phyloP scores from a whole-genome alignment of 2,113 vertebrate species.

The Archocentrus centrarchus region DNA sequence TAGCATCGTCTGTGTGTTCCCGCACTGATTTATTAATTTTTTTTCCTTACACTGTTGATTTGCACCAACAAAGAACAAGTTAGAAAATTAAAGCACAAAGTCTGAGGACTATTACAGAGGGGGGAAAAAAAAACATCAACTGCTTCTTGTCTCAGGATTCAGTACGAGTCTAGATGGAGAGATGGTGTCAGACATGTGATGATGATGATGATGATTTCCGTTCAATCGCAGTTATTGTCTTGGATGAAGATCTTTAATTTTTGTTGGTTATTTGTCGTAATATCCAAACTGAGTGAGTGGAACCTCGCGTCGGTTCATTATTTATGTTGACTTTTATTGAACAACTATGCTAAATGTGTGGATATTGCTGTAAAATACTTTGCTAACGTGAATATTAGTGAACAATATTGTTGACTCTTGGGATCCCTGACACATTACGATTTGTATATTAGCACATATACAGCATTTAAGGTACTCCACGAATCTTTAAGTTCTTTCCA shows the following conservation, averaged over 20 bases:
- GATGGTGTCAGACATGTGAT: conserved; percentile 50
- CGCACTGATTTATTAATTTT: conserved; percentile 84
- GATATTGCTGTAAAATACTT: conserved; percentile 85
- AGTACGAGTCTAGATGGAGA: conserved; percentile 74
- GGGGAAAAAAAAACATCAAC: conserved; percentile 85
- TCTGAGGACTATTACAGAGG: conserved; percentile 86
- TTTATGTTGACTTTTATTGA: conserved; percentile 71
- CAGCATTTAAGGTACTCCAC: conserved; percentile 78
- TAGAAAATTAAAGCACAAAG: conserved; percentile 93
- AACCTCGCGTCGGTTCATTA: conserved; percentile 57
- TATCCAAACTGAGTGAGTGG: conserved; percentile 65
- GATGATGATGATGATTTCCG: conserved; percentile 45
- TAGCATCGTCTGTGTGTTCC: conserved; percentile 89
- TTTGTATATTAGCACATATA: conserved; percentile 82
- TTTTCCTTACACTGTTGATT: conserved; percentile 83
- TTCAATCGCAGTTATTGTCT: conserved; percentile 25
- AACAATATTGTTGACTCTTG: conserved; percentile 81
- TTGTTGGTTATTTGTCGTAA: conserved; percentile 39
- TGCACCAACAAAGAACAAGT: conserved; percentile 78
- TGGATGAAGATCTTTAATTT: conserved; percentile 48
- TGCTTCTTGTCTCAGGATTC: conserved; percentile 96
- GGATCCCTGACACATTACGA: conserved; percentile 77
- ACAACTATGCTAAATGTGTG: conserved; percentile 79
- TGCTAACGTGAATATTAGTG: conserved; percentile 85
- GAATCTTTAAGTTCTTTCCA: conserved; percentile 41